Conservation (phyloP, 2,888 invertebrate species). For the Tenthredo livida region DNA sequence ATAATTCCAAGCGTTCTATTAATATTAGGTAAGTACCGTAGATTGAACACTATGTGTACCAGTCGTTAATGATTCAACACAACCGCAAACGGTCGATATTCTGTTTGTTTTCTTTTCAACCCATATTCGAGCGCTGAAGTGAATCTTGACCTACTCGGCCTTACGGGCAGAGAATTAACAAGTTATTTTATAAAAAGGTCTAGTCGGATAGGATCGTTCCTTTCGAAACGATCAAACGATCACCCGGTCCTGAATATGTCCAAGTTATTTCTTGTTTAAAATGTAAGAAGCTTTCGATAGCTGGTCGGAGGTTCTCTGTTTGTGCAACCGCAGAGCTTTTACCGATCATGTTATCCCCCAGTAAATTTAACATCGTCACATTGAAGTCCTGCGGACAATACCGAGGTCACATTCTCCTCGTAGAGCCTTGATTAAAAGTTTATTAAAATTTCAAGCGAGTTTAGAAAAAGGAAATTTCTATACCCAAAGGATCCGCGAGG, state of each 20-base stretch:
- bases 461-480: neutral
- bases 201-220: neutral
- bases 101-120: neutral
- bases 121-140: neutral
- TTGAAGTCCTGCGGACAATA: neutral
- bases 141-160: conserved; percentile 33
- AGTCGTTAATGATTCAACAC: conserved; percentile 15
- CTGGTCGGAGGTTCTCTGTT: neutral
- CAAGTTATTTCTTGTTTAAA: neutral
- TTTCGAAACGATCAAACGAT: neutral
- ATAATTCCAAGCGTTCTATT: conserved; percentile 14
- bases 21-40: neutral
- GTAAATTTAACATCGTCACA: neutral
- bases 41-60: neutral
- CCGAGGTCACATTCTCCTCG: neutral
- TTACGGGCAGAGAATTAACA: neutral
- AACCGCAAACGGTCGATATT: conserved; percentile 1
- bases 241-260: neutral
- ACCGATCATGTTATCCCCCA: neutral
- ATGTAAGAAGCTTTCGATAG: neutral
- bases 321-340: neutral
- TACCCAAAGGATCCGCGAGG: neutral
- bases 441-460: neutral
- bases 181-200: neutral
- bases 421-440: neutral